Evolutionary conservation across 2,797 vertebrate species (phyloP).

Genomic region (Anguilla marmorata): DNA sequence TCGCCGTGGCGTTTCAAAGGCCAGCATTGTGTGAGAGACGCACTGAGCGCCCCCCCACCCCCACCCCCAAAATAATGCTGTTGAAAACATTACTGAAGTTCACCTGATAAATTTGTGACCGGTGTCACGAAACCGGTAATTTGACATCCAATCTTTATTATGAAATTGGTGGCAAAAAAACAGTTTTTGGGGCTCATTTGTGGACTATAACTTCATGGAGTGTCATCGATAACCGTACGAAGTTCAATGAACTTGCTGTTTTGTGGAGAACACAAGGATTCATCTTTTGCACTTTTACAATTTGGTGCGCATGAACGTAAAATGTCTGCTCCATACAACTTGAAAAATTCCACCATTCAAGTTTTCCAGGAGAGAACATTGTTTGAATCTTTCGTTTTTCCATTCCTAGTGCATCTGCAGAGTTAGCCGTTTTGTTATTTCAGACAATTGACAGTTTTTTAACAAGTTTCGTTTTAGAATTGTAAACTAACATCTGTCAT

Average conservation of each 20-base stretch:
- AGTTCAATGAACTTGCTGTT: not conserved
- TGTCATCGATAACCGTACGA: not conserved
- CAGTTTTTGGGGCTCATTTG: not conserved
- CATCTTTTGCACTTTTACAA: not conserved
- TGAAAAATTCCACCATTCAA: not conserved
- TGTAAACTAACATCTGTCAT: not conserved
- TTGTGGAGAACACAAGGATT: not conserved
- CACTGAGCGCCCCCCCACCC: not conserved
- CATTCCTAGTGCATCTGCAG: too few species aligned
- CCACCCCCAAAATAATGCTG: not conserved
- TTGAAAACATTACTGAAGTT: not conserved
- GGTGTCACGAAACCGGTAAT: not conserved
- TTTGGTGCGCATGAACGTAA: not conserved
- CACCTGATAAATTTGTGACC: not conserved
- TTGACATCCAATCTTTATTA: not conserved
- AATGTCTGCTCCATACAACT: not conserved
- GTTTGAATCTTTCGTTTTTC: not conserved
- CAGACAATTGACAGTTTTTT: not conserved
- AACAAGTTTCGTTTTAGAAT: not conserved
- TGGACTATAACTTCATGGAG: not conserved
- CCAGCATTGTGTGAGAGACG: conserved; percentile 19
- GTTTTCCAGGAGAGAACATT: not conserved
- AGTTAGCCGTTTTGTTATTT: not conserved
- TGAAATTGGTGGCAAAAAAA: not conserved
- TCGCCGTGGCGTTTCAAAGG: not conserved